Percentiles rank a stretch among this genome's conserved stretches.
Conservation (phyloP, 2,797 vertebrate species). For the Hybognathus amarus region DNA sequence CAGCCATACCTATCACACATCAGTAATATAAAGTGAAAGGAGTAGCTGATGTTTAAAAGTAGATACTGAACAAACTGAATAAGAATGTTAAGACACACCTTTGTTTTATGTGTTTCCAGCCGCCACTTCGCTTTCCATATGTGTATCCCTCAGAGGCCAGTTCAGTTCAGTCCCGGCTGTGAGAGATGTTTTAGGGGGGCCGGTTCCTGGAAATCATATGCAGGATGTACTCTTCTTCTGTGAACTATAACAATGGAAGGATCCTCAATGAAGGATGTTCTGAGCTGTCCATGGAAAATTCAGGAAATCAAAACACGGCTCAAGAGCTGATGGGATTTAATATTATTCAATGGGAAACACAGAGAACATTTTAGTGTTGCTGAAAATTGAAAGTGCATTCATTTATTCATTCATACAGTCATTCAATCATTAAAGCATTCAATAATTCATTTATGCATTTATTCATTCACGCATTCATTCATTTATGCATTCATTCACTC, state of each 20-base stretch:
- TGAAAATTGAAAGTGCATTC: not conserved
- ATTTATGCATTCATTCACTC: too few relatives aligned
- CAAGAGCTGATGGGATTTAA: not conserved
- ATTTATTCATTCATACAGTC: too few relatives aligned
- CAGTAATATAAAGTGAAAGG: not conserved
- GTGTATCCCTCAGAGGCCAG: not conserved
- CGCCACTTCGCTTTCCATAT: conserved; percentile 8
- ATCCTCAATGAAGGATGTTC: not conserved
- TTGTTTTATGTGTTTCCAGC: conserved; percentile 25
- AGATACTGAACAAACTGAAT: conserved; percentile 24
- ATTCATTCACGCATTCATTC: too few relatives aligned
- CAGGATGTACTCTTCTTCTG: not conserved
- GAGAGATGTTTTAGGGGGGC: not conserved
- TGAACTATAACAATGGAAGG: not conserved
- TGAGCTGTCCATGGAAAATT: not conserved
- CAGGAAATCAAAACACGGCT: not conserved
- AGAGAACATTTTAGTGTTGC: too few relatives aligned
- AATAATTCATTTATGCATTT: too few relatives aligned
- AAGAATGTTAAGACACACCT: not conserved
- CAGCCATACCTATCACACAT: not conserved
- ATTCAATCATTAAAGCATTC: too few relatives aligned
- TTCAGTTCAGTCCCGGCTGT: not conserved
- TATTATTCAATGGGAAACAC: not conserved
- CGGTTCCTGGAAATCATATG: not conserved
- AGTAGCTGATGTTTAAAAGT: conserved; percentile 29